phyloP scores from a whole-genome alignment of 2,113 vertebrate genomes.

The Microcebus tavaratra region DNA sequence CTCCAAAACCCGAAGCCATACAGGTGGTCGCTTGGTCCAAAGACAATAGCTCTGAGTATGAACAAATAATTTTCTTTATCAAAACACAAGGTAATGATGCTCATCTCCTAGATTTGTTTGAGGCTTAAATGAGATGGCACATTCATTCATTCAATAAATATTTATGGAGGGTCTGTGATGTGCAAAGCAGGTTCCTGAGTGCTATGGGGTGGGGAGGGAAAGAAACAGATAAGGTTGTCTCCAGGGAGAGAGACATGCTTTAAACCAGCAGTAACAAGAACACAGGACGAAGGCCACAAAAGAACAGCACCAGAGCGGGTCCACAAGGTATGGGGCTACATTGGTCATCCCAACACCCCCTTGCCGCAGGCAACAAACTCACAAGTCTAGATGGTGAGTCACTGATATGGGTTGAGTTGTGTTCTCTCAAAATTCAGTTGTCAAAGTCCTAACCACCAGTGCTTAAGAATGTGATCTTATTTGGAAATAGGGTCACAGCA shows the following conservation, averaged over 20 bases:
- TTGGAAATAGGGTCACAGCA: background rate
- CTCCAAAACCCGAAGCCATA: background rate
- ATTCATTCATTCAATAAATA: background rate
- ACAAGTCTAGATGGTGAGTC: background rate
- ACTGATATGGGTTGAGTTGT: no score
- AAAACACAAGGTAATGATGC: background rate
- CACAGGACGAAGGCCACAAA: background rate
- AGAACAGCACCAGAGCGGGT: background rate
- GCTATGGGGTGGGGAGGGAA: background rate
- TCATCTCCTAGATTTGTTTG: background rate
- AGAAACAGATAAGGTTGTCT: background rate
- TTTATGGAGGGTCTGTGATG: background rate
- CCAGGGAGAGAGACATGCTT: background rate
- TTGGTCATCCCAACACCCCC: background rate
- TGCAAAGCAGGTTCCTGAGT: background rate
- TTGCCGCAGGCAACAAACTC: background rate
- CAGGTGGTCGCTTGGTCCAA: background rate
- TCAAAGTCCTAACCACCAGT: background rate
- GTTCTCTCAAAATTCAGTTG: background rate
- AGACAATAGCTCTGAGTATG: background rate
- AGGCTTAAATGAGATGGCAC: background rate
- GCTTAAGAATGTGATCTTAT: background rate
- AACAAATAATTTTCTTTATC: background rate
- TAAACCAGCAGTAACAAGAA: no score
- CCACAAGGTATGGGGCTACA: fast-evolving